phyloP scores from a whole-genome alignment of 2,113 vertebrate genomes.

The Xenopus borealis region DNA sequence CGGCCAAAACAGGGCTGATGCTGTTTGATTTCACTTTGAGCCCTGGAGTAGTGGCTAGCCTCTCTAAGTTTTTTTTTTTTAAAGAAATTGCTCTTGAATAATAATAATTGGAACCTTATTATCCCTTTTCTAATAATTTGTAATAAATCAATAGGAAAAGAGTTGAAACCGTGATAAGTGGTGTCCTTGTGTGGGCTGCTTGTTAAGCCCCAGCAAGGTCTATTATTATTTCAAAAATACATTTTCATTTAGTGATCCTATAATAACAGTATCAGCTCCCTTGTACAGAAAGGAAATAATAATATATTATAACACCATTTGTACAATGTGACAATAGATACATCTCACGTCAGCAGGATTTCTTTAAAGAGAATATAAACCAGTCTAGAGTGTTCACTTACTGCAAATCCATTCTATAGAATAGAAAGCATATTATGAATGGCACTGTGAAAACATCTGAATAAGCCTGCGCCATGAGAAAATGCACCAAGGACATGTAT shows the following conservation, averaged over 20 bases:
- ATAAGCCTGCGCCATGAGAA: background rate
- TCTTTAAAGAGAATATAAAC: background rate
- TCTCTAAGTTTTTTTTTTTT: background rate
- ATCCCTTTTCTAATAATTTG: conserved; percentile 36
- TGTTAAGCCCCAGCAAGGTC: conserved; percentile 19
- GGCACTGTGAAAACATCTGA: background rate
- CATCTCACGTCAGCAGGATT: conserved; percentile 22
- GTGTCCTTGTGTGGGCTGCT: conserved; percentile 38
- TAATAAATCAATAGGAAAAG: conserved; percentile 40
- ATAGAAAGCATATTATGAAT: background rate
- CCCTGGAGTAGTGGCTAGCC: background rate
- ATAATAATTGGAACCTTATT: conserved; percentile 2
- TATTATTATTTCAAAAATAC: conserved; percentile 39
- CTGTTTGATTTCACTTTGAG: background rate
- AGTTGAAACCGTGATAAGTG: conserved; percentile 30
- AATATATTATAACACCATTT: conserved; percentile 38
- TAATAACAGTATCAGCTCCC: conserved; percentile 40
- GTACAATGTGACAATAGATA: conserved; percentile 36
- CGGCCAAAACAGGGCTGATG: background rate
- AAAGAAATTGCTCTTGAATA: background rate
- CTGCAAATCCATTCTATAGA: background rate
- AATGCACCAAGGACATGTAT: too few species aligned
- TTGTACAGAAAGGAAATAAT: conserved; percentile 38
- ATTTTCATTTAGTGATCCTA: conserved; percentile 26
- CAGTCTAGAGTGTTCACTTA: background rate